Conservation (phyloP, 2,888 invertebrate genomes). For the Apomyelois bistriatella region DNA sequence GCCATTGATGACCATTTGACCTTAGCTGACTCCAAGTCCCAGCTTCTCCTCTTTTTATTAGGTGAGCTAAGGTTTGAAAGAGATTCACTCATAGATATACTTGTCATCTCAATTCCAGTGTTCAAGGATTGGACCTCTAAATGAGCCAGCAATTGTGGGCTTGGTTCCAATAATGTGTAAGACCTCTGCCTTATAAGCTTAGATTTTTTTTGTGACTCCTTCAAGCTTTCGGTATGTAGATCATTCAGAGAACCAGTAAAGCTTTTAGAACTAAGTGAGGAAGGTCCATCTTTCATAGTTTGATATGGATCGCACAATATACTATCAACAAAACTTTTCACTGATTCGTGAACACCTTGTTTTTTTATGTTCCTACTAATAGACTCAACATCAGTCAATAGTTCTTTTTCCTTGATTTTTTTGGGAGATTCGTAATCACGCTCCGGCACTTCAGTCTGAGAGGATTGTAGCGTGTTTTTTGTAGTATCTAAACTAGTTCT, state of each 20-base stretch:
- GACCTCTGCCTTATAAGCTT: conserved; percentile 86
- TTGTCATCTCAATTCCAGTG: conserved; percentile 66
- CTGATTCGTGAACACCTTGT: conserved; percentile 21
- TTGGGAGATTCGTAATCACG: conserved; percentile 48
- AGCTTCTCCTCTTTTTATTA: conserved; percentile 63
- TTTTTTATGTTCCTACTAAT: conserved; percentile 15
- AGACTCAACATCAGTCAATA: conserved; percentile 28
- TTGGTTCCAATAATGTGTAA: conserved; percentile 88
- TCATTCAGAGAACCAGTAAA: conserved; percentile 71
- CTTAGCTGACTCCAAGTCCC: conserved; percentile 72
- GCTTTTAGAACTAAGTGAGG: conserved; percentile 59
- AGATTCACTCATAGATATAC: conserved; percentile 77
- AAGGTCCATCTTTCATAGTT: conserved; percentile 41
- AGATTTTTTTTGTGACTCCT: conserved; percentile 38
- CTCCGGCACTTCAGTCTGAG: conserved; percentile 52
- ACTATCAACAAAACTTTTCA: conserved; percentile 35
- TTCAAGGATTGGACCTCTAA: conserved; percentile 74
- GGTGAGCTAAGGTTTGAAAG: conserved; percentile 50
- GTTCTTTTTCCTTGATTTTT: conserved; percentile 28
- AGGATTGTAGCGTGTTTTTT: conserved; percentile 19
- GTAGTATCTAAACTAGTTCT: conserved; percentile 31
- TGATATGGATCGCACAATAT: conserved; percentile 31
- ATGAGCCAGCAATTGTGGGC: conserved; percentile 85
- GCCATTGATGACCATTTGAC: conserved; percentile 76
- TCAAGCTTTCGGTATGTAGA: conserved; percentile 54